Evolutionary conservation across 1,140 invertebrate species (phyloP).

Genomic region (Sesamia nonagrioides): DNA sequence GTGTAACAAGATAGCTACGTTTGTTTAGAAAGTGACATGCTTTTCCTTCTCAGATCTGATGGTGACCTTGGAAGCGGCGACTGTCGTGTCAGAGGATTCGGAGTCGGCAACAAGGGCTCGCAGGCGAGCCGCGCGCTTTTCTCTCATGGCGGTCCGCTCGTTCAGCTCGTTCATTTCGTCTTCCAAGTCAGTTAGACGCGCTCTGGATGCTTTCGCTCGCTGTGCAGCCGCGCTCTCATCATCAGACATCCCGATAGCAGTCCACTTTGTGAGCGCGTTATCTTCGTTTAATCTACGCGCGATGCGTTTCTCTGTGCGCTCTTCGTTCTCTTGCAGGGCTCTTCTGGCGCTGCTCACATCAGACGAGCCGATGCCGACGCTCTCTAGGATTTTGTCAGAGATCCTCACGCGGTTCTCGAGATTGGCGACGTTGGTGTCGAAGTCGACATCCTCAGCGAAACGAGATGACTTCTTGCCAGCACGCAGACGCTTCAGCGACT

Average conservation of each 20-base stretch:
- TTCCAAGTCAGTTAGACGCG: conserved; percentile 88
- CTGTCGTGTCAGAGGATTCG: conserved; percentile 72
- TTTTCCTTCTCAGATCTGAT: conserved; percentile 80
- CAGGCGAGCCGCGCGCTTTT: conserved; percentile 88
- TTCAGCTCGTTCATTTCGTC: conserved; percentile 89
- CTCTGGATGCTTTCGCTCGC: conserved; percentile 80
- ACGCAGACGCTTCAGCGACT: conserved; percentile 85
- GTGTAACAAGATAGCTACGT: conserved; percentile 47
- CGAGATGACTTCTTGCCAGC: conserved; percentile 87
- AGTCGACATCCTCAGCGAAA: conserved; percentile 88
- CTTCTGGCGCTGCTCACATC: conserved; percentile 79
- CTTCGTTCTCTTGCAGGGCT: conserved; percentile 84
- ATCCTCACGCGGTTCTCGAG: conserved; percentile 87
- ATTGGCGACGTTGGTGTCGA: conserved; percentile 87
- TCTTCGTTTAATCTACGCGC: conserved; percentile 80
- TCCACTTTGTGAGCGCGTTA: conserved; percentile 87
- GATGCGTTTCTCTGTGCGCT: conserved; percentile 86
- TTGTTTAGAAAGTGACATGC: conserved; percentile 83
- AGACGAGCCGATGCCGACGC: conserved; percentile 82
- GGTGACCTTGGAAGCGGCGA: conserved; percentile 73
- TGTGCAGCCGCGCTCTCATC: conserved; percentile 79
- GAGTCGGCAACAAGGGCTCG: conserved; percentile 88
- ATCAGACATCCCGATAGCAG: conserved; percentile 80
- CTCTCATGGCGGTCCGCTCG: conserved; percentile 88
- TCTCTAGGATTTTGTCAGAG: conserved; percentile 89